These are phyloP conservation scores for Acronicta psi DNA, from an alignment of 2,888 invertebrate genomes.

Conservation along the genomic window DNA sequence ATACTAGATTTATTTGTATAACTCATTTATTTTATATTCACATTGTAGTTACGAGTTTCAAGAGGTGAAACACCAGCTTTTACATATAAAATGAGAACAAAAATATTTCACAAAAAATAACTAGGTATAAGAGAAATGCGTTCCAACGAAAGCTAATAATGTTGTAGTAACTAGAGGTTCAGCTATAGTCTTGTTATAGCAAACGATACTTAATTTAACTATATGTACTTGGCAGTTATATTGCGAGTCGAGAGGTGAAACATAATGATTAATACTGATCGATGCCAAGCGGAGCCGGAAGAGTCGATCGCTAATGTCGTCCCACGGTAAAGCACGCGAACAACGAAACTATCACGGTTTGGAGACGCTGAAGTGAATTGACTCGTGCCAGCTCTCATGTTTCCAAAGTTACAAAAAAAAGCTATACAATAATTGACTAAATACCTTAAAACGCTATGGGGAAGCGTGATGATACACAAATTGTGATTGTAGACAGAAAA, in stretches of 20 bases:
- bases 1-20: slow-evolving; percentile 79
- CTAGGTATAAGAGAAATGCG: slow-evolving; percentile 86
- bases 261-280: slow-evolving; percentile 83
- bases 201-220: slow-evolving; percentile 64
- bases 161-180: slow-evolving; percentile 66
- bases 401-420: slow-evolving; percentile 74
- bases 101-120: slow-evolving; percentile 80
- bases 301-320: slow-evolving; percentile 38
- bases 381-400: slow-evolving; percentile 73
- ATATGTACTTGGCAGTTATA: slow-evolving; percentile 68
- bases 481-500: slow-evolving; percentile 36
- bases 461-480: slow-evolving; percentile 63
- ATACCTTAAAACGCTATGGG: slow-evolving; percentile 84
- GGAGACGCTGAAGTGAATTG: slow-evolving; percentile 70
- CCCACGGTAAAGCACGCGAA: slow-evolving; percentile 18
- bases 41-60: slow-evolving; percentile 86
- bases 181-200: slow-evolving; percentile 66
- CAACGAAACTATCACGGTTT: slow-evolving; percentile 70
- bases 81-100: slow-evolving; percentile 88
- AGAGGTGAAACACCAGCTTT: slow-evolving; percentile 82
- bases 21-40: slow-evolving; percentile 89
- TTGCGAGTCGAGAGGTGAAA: slow-evolving; percentile 62
- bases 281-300: slow-evolving; percentile 74
- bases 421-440: slow-evolving; percentile 88
- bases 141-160: slow-evolving; percentile 79